Conservation (phyloP, 2,797 vertebrate species). For the Labroides dimidiatus region DNA sequence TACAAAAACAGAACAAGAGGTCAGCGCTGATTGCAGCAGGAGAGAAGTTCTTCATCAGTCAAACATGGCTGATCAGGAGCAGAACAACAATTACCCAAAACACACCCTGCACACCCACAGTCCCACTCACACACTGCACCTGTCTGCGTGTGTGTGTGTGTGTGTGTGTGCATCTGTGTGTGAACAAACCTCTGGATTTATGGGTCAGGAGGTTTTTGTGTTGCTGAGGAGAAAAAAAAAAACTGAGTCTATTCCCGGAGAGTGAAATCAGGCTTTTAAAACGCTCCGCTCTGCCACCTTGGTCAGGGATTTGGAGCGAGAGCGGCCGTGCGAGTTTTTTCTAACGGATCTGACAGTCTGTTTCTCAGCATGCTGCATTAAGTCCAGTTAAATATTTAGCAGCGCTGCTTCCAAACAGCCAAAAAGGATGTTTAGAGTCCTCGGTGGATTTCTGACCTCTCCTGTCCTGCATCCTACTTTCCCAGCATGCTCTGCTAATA, state of each 20-base stretch:
- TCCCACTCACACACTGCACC: neutral
- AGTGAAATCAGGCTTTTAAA: constrained; percentile 14
- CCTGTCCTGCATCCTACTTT: constrained; percentile 29
- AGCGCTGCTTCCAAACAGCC: constrained; percentile 29
- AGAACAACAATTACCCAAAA: no score
- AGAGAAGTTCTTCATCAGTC: no score
- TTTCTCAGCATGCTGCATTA: constrained; percentile 53
- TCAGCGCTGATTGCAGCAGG: no score
- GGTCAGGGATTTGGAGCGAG: constrained; percentile 4
- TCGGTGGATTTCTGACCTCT: constrained; percentile 24
- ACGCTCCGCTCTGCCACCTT: neutral
- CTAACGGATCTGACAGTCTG: constrained; percentile 43
- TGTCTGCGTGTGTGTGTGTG: neutral
- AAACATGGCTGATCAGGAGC: no score
- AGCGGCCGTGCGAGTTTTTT: neutral
- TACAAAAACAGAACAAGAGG: no score
- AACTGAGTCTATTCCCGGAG: constrained; percentile 17
- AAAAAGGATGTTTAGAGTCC: constrained; percentile 50
- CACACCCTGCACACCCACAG: neutral
- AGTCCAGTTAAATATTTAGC: constrained; percentile 65
- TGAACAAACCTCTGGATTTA: neutral
- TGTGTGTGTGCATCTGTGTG: neutral
- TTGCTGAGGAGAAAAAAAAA: neutral
- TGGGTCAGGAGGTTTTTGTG: constrained; percentile 26
- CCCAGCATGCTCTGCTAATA: constrained; percentile 14